phyloP scores from a whole-genome alignment of 1,140 invertebrate genomes.

The Nasonia vitripennis region DNA sequence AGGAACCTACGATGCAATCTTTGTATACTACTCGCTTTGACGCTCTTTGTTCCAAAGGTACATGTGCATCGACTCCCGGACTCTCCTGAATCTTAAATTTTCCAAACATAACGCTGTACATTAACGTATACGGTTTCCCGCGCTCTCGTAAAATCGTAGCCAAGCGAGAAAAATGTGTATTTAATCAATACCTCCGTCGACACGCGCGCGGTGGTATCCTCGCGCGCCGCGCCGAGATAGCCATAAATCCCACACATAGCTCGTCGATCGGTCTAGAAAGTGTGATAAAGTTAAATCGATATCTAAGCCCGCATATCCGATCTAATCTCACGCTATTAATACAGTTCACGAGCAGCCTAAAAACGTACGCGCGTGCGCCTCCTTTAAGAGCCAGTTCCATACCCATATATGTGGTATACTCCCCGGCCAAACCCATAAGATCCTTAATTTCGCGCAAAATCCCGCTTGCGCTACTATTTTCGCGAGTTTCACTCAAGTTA shows the following conservation, averaged over 20 bases:
- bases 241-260: neutral
- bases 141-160: too few species aligned
- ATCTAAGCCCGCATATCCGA: neutral
- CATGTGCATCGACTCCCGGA: too few species aligned
- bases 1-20: neutral
- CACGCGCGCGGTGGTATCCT: too few species aligned
- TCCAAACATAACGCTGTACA: too few species aligned
- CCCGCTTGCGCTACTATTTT: neutral
- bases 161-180: neutral
- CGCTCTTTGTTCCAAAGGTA: neutral
- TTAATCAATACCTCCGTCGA: neutral
- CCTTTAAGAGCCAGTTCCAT: neutral
- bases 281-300: conserved; percentile 22
- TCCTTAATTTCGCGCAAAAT: conserved; percentile 28
- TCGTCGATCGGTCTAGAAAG: conserved; percentile 10
- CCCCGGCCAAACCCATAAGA: neutral
- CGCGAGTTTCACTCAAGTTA: conserved; percentile 46
- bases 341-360: neutral
- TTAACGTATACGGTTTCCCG: too few species aligned
- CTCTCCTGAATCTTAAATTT: neutral
- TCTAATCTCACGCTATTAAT: conserved; percentile 21
- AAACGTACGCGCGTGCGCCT: neutral
- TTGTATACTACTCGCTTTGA: neutral
- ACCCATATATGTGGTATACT: neutral
- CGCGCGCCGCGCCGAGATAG: too few species aligned